Evolutionary conservation across 2,888 invertebrate genomes (phyloP).

Genomic region (Erebia ligea): DNA sequence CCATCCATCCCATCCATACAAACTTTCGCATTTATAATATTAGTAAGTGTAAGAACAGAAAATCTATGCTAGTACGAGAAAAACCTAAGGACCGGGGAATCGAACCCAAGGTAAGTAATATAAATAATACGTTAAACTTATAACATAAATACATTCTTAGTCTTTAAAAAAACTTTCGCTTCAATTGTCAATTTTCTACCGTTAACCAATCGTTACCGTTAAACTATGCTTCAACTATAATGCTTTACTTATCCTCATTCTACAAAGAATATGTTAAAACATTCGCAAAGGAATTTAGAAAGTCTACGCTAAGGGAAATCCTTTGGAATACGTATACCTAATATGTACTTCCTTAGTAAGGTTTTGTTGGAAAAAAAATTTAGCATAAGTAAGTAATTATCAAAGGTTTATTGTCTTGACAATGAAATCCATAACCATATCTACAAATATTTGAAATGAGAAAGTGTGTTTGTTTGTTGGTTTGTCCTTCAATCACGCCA

Average conservation of each 20-base stretch:
- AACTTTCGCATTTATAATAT: too few relatives aligned
- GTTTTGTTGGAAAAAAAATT: not conserved
- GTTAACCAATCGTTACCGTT: not conserved
- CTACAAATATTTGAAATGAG: too few relatives aligned
- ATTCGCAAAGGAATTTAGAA: constrained; percentile 5
- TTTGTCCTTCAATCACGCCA: too few relatives aligned
- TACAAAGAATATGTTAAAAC: not conserved
- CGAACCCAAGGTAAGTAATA: too few relatives aligned
- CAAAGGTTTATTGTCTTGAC: not conserved
- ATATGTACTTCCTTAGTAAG: not conserved
- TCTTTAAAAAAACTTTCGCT: constrained; percentile 3
- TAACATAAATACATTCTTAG: too few relatives aligned
- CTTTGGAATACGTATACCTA: not conserved
- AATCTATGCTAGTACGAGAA: too few relatives aligned
- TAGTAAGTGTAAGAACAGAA: too few relatives aligned
- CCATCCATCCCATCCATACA: too few relatives aligned
- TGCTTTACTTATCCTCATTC: not conserved
- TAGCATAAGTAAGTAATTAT: constrained; percentile 5
- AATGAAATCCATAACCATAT: too few relatives aligned
- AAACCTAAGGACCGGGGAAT: too few relatives aligned
- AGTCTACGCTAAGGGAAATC: not conserved
- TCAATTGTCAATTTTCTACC: not conserved
- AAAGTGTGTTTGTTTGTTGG: too few relatives aligned
- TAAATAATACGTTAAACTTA: too few relatives aligned
- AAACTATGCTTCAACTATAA: not conserved